Conservation (phyloP, 1,140 invertebrate species). For the Pachyrhynchus sulphureomaculatus region DNA sequence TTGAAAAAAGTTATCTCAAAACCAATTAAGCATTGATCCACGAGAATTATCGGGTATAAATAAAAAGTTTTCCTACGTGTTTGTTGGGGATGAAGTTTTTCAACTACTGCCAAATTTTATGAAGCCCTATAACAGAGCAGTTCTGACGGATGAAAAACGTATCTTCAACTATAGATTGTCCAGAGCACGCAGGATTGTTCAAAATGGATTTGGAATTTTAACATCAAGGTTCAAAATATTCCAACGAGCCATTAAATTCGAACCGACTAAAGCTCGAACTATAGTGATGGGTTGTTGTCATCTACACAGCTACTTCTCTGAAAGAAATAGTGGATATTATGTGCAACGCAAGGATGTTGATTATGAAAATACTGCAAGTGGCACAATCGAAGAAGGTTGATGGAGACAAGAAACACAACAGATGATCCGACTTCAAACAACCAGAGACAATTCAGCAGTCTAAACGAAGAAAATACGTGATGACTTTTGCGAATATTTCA, state of each 20-base stretch:
- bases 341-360: not conserved
- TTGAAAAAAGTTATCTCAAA: constrained; percentile 1
- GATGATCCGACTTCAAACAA: constrained; percentile 9
- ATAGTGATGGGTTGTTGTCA: not conserved
- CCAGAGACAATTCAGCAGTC: constrained; percentile 9
- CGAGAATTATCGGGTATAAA: constrained; percentile 13
- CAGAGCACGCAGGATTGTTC: constrained; percentile 45
- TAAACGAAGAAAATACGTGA: constrained; percentile 7
- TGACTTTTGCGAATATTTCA: constrained; percentile 10
- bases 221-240: constrained; percentile 47
- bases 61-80: constrained; percentile 20
- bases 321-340: not conserved
- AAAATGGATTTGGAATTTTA: constrained; percentile 55
- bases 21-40: not conserved
- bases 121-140: constrained; percentile 50
- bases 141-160: constrained; percentile 31
- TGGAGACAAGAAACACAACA: constrained; percentile 6
- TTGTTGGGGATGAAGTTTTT: constrained; percentile 55
- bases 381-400: constrained; percentile 1
- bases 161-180: constrained; percentile 35
- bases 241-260: constrained; percentile 6
- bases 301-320: not conserved
- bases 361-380: not conserved
- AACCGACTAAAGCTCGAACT: not conserved
- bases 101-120: constrained; percentile 49